Evolutionary conservation across 92 coral and sea anemone species (phyloP).

Genomic region (Heteractis magnifica): DNA sequence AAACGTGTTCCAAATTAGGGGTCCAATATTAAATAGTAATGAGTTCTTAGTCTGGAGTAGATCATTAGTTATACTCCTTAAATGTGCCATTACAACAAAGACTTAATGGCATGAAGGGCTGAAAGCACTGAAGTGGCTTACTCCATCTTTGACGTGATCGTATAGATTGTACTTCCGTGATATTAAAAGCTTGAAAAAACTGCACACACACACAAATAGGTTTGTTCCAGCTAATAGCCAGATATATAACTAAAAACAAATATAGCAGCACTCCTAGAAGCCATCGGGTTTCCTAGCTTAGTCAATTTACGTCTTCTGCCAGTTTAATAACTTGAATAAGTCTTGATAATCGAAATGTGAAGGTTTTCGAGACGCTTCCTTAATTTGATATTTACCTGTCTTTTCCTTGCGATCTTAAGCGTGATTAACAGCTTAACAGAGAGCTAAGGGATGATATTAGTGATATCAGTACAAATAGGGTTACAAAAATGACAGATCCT

Average conservation of each 20-base stretch:
- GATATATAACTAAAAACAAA: too few relatives aligned
- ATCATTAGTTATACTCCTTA: conserved; percentile 23
- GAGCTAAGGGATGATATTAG: background rate
- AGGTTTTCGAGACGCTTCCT: background rate
- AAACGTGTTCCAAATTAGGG: background rate
- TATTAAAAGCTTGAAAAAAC: conserved; percentile 4
- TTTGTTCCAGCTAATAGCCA: background rate
- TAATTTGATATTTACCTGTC: background rate
- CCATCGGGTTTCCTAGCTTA: background rate
- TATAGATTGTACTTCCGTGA: conserved; percentile 17
- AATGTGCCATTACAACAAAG: conserved; percentile 26
- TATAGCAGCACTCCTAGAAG: too few relatives aligned
- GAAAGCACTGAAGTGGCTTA: conserved; percentile 26
- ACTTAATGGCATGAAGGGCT: conserved; percentile 15
- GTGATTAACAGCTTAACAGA: background rate
- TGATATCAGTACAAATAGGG: background rate
- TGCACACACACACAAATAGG: conserved; percentile 5
- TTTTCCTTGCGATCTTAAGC: background rate
- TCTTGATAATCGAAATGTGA: background rate
- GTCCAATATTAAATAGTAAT: conserved; percentile 15
- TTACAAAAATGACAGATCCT: background rate
- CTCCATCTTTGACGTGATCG: conserved; percentile 20
- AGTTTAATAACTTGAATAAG: background rate
- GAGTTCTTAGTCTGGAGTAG: conserved; percentile 13
- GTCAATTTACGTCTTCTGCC: background rate